Percentiles rank a stretch among this genome's conserved stretches.
These are phyloP conservation scores for Parnassius orleans DNA, from an alignment of 2,888 invertebrate species.

Conservation along the genomic window DNA sequence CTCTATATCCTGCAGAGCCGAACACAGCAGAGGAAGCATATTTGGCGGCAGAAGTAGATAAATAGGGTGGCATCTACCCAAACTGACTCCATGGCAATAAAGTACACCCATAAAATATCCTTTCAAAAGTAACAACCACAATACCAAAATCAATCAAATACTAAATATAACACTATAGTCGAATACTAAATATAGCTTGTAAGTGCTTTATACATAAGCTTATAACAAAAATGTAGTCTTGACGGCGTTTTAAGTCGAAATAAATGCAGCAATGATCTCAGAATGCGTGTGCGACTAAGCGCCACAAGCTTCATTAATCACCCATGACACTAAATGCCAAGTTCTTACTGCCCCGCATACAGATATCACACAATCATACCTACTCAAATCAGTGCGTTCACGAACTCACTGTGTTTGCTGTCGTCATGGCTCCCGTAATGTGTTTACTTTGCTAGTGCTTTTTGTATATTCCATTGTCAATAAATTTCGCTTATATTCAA, in stretches of 20 bases:
- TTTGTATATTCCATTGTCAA: slow-evolving; percentile 8
- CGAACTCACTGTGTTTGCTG: neutral
- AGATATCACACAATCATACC: neutral
- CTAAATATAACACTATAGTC: too few relatives aligned
- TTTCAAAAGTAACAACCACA: too few relatives aligned
- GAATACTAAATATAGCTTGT: too few relatives aligned
- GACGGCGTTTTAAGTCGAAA: neutral
- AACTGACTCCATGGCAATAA: too few relatives aligned
- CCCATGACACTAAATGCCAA: neutral
- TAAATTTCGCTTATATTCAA: slow-evolving; percentile 22
- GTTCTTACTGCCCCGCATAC: neutral
- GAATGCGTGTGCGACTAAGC: neutral
- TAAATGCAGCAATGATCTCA: neutral
- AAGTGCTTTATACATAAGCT: too few relatives aligned
- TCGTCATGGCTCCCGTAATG: slow-evolving; percentile 1
- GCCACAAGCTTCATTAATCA: neutral
- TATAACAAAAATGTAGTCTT: neutral
- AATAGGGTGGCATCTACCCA: too few relatives aligned
- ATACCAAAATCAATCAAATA: too few relatives aligned
- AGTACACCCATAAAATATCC: too few relatives aligned
- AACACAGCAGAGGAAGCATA: too few relatives aligned
- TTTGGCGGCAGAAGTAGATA: too few relatives aligned
- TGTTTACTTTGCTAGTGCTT: slow-evolving; percentile 10
- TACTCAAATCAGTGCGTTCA: neutral
- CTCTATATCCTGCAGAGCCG: too few relatives aligned